phyloP scores from a whole-genome alignment of 2,888 invertebrate genomes.

The Hermaeophaga mercurialis region DNA sequence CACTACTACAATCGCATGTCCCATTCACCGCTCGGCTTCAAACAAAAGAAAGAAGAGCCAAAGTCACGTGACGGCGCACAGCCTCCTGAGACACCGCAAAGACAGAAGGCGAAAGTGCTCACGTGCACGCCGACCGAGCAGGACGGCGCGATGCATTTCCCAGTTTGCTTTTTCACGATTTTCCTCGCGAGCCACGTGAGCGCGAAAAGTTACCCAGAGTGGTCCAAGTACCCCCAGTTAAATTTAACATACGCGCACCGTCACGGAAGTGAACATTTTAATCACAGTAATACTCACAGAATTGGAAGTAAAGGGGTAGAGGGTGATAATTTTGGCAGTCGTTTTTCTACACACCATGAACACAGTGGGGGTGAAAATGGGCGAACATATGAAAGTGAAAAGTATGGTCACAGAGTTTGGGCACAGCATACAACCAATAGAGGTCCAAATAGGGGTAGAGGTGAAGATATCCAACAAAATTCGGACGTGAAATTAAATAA shows the following conservation, averaged over 20 bases:
- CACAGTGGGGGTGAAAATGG: too few relatives aligned
- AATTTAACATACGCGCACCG: too few relatives aligned
- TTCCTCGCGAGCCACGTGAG: conserved; percentile 23
- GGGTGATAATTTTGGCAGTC: too few relatives aligned
- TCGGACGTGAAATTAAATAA: neutral
- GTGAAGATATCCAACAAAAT: neutral
- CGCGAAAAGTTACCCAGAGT: conserved; percentile 14
- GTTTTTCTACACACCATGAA: too few relatives aligned
- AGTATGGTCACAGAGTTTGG: too few relatives aligned
- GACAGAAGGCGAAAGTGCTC: conserved; percentile 38
- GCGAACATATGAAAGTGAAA: too few relatives aligned
- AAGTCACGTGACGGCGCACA: conserved; percentile 33
- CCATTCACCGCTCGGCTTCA: conserved; percentile 9
- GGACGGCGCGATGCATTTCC: conserved; percentile 25
- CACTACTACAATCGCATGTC: conserved; percentile 6
- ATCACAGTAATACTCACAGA: too few relatives aligned
- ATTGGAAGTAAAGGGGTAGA: too few relatives aligned
- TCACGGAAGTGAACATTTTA: too few relatives aligned
- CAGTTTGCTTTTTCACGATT: conserved; percentile 13
- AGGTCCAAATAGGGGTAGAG: neutral
- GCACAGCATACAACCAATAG: too few relatives aligned
- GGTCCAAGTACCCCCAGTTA: neutral
- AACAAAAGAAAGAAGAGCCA: conserved; percentile 18
- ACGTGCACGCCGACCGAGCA: conserved; percentile 33
- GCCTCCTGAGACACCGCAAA: conserved; percentile 28